Conservation (phyloP, 2,797 vertebrate species). For the Melanogrammus aeglefinus region DNA sequence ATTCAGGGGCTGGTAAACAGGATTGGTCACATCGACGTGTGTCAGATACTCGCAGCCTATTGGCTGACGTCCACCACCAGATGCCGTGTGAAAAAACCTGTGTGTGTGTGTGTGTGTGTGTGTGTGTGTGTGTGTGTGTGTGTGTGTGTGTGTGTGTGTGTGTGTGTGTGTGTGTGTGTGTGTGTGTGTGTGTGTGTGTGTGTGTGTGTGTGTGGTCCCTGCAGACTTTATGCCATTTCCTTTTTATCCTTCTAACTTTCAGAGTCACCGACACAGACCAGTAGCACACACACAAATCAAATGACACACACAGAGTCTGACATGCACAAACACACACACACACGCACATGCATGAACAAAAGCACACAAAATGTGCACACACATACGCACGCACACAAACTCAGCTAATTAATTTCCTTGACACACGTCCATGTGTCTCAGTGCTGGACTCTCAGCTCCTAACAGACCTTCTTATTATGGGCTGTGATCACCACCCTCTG, state of each 20-base stretch:
- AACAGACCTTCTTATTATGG: slow-evolving; percentile 12
- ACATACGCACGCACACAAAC: no score
- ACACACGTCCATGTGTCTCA: no score
- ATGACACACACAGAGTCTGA: no score
- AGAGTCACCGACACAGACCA: neutral
- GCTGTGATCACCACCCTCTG: slow-evolving; percentile 2
- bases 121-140: no score
- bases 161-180: neutral
- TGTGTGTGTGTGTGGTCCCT: slow-evolving; percentile 6
- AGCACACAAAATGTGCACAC: no score
- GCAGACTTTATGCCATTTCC: neutral
- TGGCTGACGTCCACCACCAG: slow-evolving; percentile 36
- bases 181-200: neutral
- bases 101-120: neutral
- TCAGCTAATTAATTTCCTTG: no score
- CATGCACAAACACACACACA: no score
- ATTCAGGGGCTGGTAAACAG: slow-evolving; percentile 63
- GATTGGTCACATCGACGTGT: slow-evolving; percentile 65
- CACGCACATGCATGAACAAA: no score
- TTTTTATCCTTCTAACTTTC: neutral
- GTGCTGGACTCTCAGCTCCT: neutral
- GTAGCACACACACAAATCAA: no score
- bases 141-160: no score
- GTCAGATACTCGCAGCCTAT: slow-evolving; percentile 42
- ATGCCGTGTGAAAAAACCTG: slow-evolving; percentile 4